Evolutionary conservation across 2,113 vertebrate species (phyloP).

Genomic region (Hippoglossus stenolepis): DNA sequence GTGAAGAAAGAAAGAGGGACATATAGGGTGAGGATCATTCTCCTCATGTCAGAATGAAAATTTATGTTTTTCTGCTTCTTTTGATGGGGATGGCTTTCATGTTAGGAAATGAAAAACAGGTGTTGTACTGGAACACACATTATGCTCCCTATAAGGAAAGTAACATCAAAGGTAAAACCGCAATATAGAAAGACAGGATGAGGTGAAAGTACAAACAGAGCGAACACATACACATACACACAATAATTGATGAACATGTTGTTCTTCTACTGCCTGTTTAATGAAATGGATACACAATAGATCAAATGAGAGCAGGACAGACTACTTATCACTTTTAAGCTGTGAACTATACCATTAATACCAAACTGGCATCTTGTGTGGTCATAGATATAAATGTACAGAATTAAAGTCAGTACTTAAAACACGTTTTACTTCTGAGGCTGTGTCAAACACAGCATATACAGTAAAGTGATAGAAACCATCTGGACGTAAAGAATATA

Average conservation of each 20-base stretch:
- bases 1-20: slow-evolving; percentile 41
- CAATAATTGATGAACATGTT: slow-evolving; percentile 21
- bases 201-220: slow-evolving; percentile 81
- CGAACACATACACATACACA: slow-evolving; percentile 26
- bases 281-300: not conserved
- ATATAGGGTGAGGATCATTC: slow-evolving; percentile 64
- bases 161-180: slow-evolving; percentile 93
- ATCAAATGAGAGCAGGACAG: not conserved
- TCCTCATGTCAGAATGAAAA: slow-evolving; percentile 89
- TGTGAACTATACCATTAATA: not conserved
- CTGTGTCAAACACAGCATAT: too few relatives aligned
- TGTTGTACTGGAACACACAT: slow-evolving; percentile 91
- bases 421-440: not conserved
- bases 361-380: not conserved
- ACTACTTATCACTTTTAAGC: not conserved
- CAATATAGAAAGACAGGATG: slow-evolving; percentile 88
- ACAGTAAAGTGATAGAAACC: too few relatives aligned
- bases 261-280: not conserved
- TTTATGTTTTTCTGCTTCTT: slow-evolving; percentile 89
- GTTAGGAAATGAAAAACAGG: slow-evolving; percentile 98
- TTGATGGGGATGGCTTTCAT: slow-evolving; percentile 96
- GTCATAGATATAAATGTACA: not conserved
- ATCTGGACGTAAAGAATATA: too few relatives aligned
- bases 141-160: slow-evolving; percentile 80
- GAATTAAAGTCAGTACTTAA: not conserved